Evolutionary conservation across 2,888 invertebrate species (phyloP), one percentile per base, ranked within the genome.

Genomic region (Pemphredon lugubris): DNA sequence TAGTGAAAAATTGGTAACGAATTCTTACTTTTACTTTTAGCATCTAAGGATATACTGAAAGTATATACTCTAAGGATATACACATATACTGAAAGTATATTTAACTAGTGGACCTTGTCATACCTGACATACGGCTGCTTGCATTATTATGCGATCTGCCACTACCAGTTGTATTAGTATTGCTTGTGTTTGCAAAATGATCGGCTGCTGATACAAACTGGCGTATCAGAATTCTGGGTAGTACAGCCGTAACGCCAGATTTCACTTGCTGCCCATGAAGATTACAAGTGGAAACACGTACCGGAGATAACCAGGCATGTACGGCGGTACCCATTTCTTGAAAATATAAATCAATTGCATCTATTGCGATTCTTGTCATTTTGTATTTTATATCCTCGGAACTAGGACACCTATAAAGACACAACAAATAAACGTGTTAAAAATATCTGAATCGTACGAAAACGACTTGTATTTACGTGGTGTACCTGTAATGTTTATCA

Each of bases 191-290:
- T 1, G 87, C 85, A 84, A 90, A 89, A 66, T 91, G 90, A 55
- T 91, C 90, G 18, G 90, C 91, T 37, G 93, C 92, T 47, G 92
- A 91, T 76, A 95, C 92, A 87, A 93, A 94, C 84, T 95, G 94
- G 23, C 93, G 91, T 53, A 95, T 82, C 65, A 92, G 90, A 71
- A 97, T 93, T 74, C 94, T 93, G 0, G 96, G 96, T 68, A 98
- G 90, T 47, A 98, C 92, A 4, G 95, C 95, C 2, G 97, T 97
- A 23, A 98, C 92, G 0, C 98, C 98, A 1, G 95, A 95, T 79
- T 96, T 95, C 30, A 97, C 97, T 83, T 96, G 95, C 76, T 95
- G 94, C 0, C 98, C 97, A 86, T 98, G 98, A n/a, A 98, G 92
- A 91, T 98, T 98, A 86, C 98, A 98, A 48, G 95, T 96, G 18